Conservation (phyloP, 2,888 invertebrate genomes). For the Sepioteuthis lessoniana region DNA sequence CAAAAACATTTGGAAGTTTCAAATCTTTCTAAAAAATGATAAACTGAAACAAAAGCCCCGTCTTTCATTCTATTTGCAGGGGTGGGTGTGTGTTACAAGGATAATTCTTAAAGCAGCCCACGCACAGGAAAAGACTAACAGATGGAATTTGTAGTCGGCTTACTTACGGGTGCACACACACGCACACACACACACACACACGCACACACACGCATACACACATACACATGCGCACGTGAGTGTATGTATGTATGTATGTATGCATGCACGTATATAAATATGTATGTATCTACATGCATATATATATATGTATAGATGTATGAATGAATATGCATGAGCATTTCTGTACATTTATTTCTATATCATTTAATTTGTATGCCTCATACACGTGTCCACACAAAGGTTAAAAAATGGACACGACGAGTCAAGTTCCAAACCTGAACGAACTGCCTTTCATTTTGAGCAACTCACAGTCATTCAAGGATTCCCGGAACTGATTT, state of each 20-base stretch:
- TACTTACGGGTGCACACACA: neutral
- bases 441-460: too few relatives aligned
- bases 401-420: too few relatives aligned
- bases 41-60: neutral
- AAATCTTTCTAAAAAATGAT: neutral
- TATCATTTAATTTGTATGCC: too few relatives aligned
- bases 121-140: slow-evolving; percentile 1
- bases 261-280: neutral
- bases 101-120: neutral
- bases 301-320: neutral
- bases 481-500: too few relatives aligned
- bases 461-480: too few relatives aligned
- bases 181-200: neutral
- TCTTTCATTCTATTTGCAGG: neutral
- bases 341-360: too few relatives aligned
- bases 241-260: neutral
- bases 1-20: neutral
- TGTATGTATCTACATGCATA: neutral
- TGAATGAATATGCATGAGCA: neutral
- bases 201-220: neutral
- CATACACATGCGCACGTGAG: neutral
- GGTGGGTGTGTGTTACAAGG: neutral
- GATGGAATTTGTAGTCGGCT: neutral
- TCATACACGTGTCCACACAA: too few relatives aligned
- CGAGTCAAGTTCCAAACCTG: too few relatives aligned